Base-by-base conservation (phyloP, 2,888 invertebrate species). In the Coleophora deauratella region DNA sequence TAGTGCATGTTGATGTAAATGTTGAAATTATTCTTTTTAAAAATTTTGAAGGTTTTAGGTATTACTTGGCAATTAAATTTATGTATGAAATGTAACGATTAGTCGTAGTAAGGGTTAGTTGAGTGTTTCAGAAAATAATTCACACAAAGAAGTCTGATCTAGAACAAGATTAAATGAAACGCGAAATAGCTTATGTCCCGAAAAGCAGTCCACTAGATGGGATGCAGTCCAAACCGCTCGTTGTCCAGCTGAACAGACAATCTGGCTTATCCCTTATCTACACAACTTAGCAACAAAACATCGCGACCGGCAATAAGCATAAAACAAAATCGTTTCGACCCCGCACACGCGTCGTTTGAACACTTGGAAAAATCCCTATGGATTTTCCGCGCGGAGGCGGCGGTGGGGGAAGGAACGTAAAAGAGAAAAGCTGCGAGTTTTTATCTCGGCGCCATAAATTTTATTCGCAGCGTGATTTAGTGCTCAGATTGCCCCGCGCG, bases 371-470 rank as follows among this genome's bases (percentile, higher is more conserved):
- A 85, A 82, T 82, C 84, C 85, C 81, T 84, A 82, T 80, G 84
- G 84, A 82, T 84, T 84, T 85, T 82, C 84, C 77, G 69, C 66
- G 70, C 66, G 72, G 72, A 21, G 66, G 68, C 21, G 53, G 53
- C 51, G 50, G 51, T 61, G 66, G 72, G 76, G 72, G 75, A 80
- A 82, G 78, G 81, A 82, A 84, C 84, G 84, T 85, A 86, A 86
- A 86, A 86, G 86, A 87, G 86, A 86, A 87, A 86, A 87, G 86
- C 86, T 87, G 85, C 86, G 86, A 86, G 86, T 87, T 87, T 87
- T 87, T 87, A 87, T 87, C 86, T 87, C 85, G 85, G 82, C 82
- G 80, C 86, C 86, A 86, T 86, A 86, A 86, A 86, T 86, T 86
- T 86, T 86, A 86, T 86, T 86, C 86, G 86, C 80, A 86, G 82